A percentile compares a stretch with the other conserved stretches of the same genome.
Evolutionary conservation across 2,797 vertebrate genomes (phyloP).

Genomic region (Pogoniulus pusillus): DNA sequence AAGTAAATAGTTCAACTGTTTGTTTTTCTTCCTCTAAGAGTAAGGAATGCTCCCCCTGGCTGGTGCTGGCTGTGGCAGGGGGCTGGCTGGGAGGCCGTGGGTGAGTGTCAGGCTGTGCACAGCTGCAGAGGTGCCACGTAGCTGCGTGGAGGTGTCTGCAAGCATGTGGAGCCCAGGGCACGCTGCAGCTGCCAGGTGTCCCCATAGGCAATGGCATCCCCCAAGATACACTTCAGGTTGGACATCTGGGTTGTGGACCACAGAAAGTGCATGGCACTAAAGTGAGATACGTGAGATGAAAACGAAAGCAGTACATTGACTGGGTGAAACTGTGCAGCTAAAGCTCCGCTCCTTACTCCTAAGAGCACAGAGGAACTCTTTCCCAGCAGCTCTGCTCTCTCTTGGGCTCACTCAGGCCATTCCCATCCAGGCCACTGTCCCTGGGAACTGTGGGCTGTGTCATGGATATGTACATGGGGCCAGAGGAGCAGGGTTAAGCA

Average conservation of each 20-base stretch:
- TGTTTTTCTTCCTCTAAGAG: background rate
- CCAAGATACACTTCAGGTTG: background rate
- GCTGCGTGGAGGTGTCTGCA: background rate
- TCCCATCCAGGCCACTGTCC: background rate
- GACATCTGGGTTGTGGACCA: background rate
- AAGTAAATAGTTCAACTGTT: background rate
- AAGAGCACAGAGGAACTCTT: background rate
- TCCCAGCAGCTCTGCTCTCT: background rate
- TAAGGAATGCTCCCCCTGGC: background rate
- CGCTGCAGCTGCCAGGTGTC: background rate
- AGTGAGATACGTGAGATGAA: background rate
- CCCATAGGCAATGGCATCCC: background rate
- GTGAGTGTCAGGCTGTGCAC: rapidly evolving
- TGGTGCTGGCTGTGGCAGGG: background rate
- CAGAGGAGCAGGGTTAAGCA: background rate
- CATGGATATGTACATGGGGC: rapidly evolving
- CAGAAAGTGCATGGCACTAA: background rate
- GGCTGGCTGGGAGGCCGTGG: background rate
- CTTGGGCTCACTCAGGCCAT: background rate
- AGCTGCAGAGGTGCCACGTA: background rate
- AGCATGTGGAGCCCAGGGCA: background rate
- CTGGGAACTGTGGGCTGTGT: background rate
- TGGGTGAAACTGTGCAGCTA: background rate
- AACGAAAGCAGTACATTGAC: background rate
- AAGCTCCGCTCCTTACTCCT: background rate